These are phyloP conservation scores for Charina bottae DNA, from an alignment of 2,113 vertebrate species.

Conservation along the genomic window DNA sequence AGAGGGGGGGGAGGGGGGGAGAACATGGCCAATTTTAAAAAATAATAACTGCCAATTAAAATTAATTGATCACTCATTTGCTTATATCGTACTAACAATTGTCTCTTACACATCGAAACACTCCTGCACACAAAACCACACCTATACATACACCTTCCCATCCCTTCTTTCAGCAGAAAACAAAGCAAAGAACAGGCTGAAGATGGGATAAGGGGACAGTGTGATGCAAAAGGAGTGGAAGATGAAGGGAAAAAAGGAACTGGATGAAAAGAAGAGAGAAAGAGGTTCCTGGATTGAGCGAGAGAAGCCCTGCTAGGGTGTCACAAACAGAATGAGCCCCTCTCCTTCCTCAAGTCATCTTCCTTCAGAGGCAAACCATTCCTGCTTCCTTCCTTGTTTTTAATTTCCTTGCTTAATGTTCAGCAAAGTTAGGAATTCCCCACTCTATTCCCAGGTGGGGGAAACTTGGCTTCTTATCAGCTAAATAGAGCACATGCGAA, in stretches of 20 bases:
- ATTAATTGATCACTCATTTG: not conserved
- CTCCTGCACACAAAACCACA: not conserved
- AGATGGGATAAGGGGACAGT: not conserved
- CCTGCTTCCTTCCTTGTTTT: not conserved
- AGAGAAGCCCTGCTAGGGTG: not conserved
- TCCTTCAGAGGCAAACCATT: not conserved
- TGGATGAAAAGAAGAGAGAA: not conserved
- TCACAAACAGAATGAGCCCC: not conserved
- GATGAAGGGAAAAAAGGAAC: not conserved
- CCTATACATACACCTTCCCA: not conserved
- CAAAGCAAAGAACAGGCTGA: not conserved
- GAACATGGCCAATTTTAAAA: not conserved
- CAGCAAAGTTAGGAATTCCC: not conserved
- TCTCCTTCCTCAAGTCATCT: not conserved
- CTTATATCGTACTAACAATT: not conserved
- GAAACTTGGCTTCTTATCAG: not conserved
- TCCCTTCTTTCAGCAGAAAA: not conserved
- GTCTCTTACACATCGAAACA: not conserved
- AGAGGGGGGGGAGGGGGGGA: too few species aligned
- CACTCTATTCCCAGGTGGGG: not conserved
- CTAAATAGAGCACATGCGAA: not conserved
- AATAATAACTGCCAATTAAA: not conserved
- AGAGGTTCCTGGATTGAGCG: not conserved
- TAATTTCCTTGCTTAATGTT: not conserved
- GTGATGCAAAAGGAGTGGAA: not conserved